Evolutionary conservation across 1,140 invertebrate genomes (phyloP).

Genomic region (Medauroidea extradentata): DNA sequence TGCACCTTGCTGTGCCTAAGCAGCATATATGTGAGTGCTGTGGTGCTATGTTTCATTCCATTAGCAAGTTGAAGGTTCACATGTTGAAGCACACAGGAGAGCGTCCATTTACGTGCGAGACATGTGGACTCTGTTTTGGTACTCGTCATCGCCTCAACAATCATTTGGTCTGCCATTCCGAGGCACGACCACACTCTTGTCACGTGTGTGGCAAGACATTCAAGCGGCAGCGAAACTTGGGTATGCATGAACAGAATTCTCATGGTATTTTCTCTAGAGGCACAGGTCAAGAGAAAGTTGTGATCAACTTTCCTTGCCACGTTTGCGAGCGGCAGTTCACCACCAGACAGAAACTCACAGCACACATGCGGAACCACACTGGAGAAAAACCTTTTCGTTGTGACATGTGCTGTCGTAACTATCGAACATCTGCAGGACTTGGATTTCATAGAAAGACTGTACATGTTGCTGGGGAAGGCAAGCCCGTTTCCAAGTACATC

Average conservation of each 20-base stretch:
- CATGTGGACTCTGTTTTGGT: constrained; percentile 54
- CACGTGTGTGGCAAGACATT: constrained; percentile 44
- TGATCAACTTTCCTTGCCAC: constrained; percentile 1
- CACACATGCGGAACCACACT: constrained; percentile 13
- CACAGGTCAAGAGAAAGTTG: constrained; percentile 40
- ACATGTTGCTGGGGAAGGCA: no score
- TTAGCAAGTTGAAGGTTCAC: constrained; percentile 1
- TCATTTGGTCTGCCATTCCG: constrained; percentile 43
- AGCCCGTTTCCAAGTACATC: constrained; percentile 19
- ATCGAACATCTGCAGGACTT: no score
- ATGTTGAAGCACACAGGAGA: constrained; percentile 39
- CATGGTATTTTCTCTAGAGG: constrained; percentile 49
- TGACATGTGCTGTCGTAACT: background rate
- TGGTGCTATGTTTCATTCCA: background rate
- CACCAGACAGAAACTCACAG: background rate
- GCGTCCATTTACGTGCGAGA: constrained; percentile 40
- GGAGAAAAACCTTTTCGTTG: constrained; percentile 12
- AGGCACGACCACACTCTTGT: constrained; percentile 47
- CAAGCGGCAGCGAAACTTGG: constrained; percentile 32
- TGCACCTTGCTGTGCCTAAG: background rate
- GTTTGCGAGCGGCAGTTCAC: background rate
- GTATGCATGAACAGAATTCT: constrained; percentile 52
- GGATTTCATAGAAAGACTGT: no score
- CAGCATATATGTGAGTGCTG: constrained; percentile 5
- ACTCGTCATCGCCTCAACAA: constrained; percentile 35